phyloP scores from a whole-genome alignment of 2,113 vertebrate species.

The Mohoua ochrocephala region DNA sequence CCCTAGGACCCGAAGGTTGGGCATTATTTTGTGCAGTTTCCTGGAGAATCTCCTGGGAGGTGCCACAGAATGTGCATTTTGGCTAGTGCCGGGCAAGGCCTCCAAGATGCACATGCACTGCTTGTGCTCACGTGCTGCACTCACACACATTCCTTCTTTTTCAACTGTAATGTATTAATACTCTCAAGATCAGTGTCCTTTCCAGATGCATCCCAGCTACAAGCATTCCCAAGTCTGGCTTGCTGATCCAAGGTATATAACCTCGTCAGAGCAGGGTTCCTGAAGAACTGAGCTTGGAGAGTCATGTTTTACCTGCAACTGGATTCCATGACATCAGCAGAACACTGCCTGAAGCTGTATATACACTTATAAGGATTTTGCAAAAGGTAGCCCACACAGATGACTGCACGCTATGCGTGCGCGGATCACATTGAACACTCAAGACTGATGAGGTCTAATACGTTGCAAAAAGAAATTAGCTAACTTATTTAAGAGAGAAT shows the following conservation, averaged over 20 bases:
- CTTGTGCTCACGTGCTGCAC: not conserved
- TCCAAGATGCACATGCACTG: not conserved
- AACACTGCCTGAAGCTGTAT: not conserved
- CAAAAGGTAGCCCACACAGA: not conserved
- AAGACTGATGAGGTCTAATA: not conserved
- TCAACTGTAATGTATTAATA: not conserved
- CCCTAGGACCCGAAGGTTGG: not conserved
- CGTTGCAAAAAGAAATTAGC: not conserved
- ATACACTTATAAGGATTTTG: not conserved
- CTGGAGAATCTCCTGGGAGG: not conserved
- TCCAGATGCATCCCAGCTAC: conserved; percentile 15
- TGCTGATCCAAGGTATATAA: not conserved
- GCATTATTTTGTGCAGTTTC: not conserved
- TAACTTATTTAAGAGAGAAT: not conserved
- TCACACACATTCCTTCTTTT: not conserved
- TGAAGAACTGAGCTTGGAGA: not conserved
- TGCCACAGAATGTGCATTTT: not conserved
- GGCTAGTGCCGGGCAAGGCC: not conserved
- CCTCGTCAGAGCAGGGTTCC: not conserved
- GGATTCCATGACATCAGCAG: not conserved
- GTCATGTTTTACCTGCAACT: not conserved
- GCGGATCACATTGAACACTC: not conserved
- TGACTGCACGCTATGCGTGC: not conserved
- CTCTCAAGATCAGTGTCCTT: not conserved
- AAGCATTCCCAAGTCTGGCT: not conserved